Base-by-base conservation (phyloP, 2,797 vertebrate genomes). In the Molossus molossus region DNA sequence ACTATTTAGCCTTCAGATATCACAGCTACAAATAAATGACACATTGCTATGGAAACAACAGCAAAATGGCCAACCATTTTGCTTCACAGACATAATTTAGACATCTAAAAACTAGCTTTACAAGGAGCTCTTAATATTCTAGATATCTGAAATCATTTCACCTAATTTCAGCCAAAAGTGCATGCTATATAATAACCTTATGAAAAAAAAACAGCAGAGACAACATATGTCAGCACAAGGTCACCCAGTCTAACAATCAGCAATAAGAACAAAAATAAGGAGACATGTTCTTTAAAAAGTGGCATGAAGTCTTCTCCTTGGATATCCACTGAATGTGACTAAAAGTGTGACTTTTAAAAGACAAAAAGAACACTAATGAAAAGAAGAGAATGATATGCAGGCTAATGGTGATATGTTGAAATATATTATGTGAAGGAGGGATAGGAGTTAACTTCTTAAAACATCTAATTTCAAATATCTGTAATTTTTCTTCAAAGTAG, bases 71-170 rank as follows among this genome's bases (percentile, higher is more conserved):
- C 84, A 96, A 92, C 60, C 88, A 95, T 91, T 96, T 91, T 88
- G 80, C 90, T 94, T 93, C 53, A 45, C 77, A 94, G 86, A 97
- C 29, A 72, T 90, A 94, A 94, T 96, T 92, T 70, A 97, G 94
- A 94, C 81, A 97, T 91, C 81, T 90, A 79, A 97, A 95, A 96
- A 96, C 64, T 37, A 97, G 81, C 91, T 95, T 94, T 94, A 76
- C 40, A 13, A 48, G 53, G 64, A 84, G 77, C 67, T 94, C 92
- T 95, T 87, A 94, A 83, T 97, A 64, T 70, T 93, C 80, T 29
- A 75, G 88, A 37, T 62, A 92, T 62, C 88, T 87, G 77, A 94
- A 87, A 93, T 95, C 57, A 95, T 62, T 94, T 81, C 70, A 53
- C 88, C 64, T 90, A 95, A 20, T 67, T 69, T 45, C 94, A 77